These are phyloP conservation scores for Ptychodera flava DNA, from an alignment of 35 echinoderm and acorn worm species.

Conservation along the genomic window DNA sequence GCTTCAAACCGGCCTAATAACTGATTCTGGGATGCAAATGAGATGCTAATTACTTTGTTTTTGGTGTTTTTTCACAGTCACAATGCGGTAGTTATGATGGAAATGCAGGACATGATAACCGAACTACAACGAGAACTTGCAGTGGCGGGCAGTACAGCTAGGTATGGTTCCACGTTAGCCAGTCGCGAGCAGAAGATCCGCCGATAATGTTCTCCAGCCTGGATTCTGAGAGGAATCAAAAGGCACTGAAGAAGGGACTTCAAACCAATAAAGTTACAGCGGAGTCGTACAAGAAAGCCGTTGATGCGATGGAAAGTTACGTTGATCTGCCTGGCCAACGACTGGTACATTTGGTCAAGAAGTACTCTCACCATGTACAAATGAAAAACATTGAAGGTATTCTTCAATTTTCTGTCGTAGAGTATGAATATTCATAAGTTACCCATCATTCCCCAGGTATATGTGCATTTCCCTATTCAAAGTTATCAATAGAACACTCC, in stretches of 20 bases:
- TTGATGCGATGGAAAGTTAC: slow-evolving; percentile 81
- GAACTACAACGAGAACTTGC: slow-evolving; percentile 76
- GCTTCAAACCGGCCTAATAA: no score
- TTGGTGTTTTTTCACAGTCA: slow-evolving; percentile 54
- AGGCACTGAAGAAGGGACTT: slow-evolving; percentile 73
- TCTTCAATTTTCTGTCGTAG: neutral
- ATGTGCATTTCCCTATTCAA: no score
- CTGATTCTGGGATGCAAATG: no score
- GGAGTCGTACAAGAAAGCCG: slow-evolving; percentile 81
- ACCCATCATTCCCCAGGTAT: neutral
- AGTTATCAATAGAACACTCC: no score
- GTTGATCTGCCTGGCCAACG: slow-evolving; percentile 68
- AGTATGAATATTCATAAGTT: neutral
- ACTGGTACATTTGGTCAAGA: slow-evolving; percentile 67
- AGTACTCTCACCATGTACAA: slow-evolving; percentile 83
- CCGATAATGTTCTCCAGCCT: slow-evolving; percentile 78
- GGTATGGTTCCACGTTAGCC: slow-evolving; percentile 15
- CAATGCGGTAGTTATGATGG: slow-evolving; percentile 80
- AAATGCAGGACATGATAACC: slow-evolving; percentile 79
- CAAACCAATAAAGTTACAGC: slow-evolving; percentile 69
- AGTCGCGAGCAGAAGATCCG: slow-evolving; percentile 39
- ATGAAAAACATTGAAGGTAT: slow-evolving; percentile 98
- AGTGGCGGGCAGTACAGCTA: slow-evolving; percentile 21
- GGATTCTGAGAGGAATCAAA: slow-evolving; percentile 87
- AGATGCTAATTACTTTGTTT: no score